Evolutionary conservation across 2,113 vertebrate species (phyloP).

Genomic region (Equus quagga): DNA sequence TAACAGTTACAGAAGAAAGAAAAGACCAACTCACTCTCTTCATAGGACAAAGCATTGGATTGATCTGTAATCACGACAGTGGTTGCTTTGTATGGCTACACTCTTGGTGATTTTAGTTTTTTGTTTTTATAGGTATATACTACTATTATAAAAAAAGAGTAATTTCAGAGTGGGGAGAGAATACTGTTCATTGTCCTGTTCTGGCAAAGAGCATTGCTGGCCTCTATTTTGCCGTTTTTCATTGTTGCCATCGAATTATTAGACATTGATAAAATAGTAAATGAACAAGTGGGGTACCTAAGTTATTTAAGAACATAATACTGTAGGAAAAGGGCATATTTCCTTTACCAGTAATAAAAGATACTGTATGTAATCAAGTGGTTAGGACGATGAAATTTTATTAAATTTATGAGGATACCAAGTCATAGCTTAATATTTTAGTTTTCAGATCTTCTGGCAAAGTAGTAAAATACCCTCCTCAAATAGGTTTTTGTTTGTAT

Average conservation of each 20-base stretch:
- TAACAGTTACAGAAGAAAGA: background rate
- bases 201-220: background rate
- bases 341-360: background rate
- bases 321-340: background rate
- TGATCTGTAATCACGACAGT: background rate
- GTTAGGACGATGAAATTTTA: background rate
- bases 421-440: background rate
- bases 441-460: background rate
- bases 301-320: background rate
- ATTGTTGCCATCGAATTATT: background rate
- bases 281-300: background rate
- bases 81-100: background rate
- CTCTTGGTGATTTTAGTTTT: background rate
- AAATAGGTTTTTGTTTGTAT: background rate
- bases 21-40: background rate
- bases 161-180: background rate
- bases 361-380: background rate
- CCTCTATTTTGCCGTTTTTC: background rate
- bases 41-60: background rate
- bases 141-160: background rate
- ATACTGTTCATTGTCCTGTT: background rate
- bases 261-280: background rate
- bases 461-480: background rate
- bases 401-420: background rate
- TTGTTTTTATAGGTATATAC: background rate